Conservation (phyloP, 2,113 vertebrate genomes). For the Hippocampus abdominalis region DNA sequence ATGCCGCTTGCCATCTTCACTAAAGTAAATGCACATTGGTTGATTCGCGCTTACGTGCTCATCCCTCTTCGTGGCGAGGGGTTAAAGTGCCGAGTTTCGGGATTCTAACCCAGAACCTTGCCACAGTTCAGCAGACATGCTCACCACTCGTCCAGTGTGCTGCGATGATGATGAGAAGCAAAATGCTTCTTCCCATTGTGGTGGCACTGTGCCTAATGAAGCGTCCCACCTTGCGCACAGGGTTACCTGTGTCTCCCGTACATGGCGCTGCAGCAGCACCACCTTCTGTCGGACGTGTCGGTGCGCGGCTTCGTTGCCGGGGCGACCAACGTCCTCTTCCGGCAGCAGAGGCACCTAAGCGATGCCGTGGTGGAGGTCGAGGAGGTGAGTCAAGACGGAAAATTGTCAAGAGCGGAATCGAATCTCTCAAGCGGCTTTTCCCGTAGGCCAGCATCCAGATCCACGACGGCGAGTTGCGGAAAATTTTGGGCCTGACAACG, state of each 20-base stretch:
- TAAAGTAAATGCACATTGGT: conserved; percentile 74
- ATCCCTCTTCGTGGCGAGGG: no score
- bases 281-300: conserved; percentile 89
- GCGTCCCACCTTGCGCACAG: conserved; percentile 54
- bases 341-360: conserved; percentile 93
- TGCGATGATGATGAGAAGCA: no score
- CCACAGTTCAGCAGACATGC: no score
- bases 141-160: no score
- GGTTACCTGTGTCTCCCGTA: conserved; percentile 96
- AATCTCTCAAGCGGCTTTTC: not conserved
- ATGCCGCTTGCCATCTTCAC: conserved; percentile 92
- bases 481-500: conserved; percentile 84
- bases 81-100: no score
- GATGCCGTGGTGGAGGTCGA: conserved; percentile 90
- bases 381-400: no score
- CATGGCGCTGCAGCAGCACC: conserved; percentile 97
- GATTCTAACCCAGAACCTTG: no score
- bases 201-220: not conserved
- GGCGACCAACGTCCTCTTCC: conserved; percentile 96
- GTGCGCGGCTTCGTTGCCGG: conserved; percentile 92
- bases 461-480: conserved; percentile 89
- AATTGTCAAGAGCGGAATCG: not conserved
- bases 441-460: conserved; percentile 72
- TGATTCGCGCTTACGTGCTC: not conserved
- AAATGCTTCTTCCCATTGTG: not conserved